Base-by-base conservation (phyloP, 2,113 vertebrate species). In the Tympanuchus pallidicinctus region DNA sequence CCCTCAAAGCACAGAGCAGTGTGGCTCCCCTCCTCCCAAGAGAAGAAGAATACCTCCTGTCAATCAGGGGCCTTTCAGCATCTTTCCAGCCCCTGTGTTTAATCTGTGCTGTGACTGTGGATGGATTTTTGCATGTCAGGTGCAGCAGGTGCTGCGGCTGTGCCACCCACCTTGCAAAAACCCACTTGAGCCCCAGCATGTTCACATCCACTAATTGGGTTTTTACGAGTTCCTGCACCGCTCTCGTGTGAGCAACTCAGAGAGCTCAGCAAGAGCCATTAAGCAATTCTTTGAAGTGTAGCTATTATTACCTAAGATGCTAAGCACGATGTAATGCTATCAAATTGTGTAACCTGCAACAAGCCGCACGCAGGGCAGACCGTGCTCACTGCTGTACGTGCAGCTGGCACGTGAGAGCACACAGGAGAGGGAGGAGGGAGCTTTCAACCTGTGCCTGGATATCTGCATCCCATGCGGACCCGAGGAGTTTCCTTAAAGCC, bases 111-210 rank as follows among this genome's bases (percentile, higher is more conserved):
- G 15, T 19, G 50, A 42, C 42, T 87, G 28, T 5, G 59, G 78
- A 8, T 43, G 11, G 40, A 22, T 65, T 17, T 25, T 11, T 19
- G 27, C 2, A 4, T 2, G 6, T 22, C 1, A 4, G 66, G 19
- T 5, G 17, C 69, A 0, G 3, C 1, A 11, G 4, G 69, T 67
- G 73, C 71, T 10, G 40, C 34, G 63, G 76, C 74, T 27, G 1
- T 77, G 19, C 60, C 8, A 36, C 14, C 18, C 18, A 18, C 34
- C 60, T 47, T 2, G 0, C 40, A 36, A 40, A 66, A 24, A 13
- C 56, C 43, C 0, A 0, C 18, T 48, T 1, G 50, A 77, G 18
- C 38, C 42, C 5, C 45, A 11, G 13, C 1, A 0, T 0, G 0
- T 52, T 89, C 6, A 1, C 42, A 89, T 66, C 65, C 0, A 0